These are phyloP conservation scores for Ageneiosus marmoratus DNA, from an alignment of 2,113 vertebrate species.

Conservation along the genomic window DNA sequence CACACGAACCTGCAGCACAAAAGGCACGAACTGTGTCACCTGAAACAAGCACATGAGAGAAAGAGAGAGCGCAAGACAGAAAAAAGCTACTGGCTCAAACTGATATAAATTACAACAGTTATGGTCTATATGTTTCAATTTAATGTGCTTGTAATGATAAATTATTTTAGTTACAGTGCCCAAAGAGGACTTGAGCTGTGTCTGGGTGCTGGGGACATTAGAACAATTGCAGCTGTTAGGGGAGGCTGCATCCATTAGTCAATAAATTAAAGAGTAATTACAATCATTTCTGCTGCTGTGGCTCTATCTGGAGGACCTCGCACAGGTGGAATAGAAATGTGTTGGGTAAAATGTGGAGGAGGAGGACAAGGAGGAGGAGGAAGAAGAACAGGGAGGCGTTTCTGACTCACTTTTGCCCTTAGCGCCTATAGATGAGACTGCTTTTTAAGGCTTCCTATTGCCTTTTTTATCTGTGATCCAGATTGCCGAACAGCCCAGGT, in stretches of 20 bases:
- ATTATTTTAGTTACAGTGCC: slow-evolving; percentile 78
- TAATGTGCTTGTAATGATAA: slow-evolving; percentile 81
- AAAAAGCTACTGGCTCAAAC: slow-evolving; percentile 62
- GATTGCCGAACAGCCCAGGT: not conserved
- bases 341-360: slow-evolving; percentile 66
- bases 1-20: not conserved
- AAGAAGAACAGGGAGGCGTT: slow-evolving; percentile 31
- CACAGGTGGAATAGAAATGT: slow-evolving; percentile 80
- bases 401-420: slow-evolving; percentile 33
- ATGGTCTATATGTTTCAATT: slow-evolving; percentile 79
- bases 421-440: slow-evolving; percentile 22
- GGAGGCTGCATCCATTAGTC: slow-evolving; percentile 79
- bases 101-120: slow-evolving; percentile 78
- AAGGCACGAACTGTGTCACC: not conserved
- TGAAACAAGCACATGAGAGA: not conserved
- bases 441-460: slow-evolving; percentile 12
- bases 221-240: slow-evolving; percentile 79
- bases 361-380: slow-evolving; percentile 17
- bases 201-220: slow-evolving; percentile 74
- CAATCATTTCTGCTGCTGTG: slow-evolving; percentile 77
- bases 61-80: too few species aligned
- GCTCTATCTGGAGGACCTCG: slow-evolving; percentile 76
- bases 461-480: not conserved
- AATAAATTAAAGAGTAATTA: slow-evolving; percentile 86
- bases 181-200: slow-evolving; percentile 75